Evolutionary conservation across 64 coral and sea anemone species (phyloP).

Genomic region (Actinia equina): DNA sequence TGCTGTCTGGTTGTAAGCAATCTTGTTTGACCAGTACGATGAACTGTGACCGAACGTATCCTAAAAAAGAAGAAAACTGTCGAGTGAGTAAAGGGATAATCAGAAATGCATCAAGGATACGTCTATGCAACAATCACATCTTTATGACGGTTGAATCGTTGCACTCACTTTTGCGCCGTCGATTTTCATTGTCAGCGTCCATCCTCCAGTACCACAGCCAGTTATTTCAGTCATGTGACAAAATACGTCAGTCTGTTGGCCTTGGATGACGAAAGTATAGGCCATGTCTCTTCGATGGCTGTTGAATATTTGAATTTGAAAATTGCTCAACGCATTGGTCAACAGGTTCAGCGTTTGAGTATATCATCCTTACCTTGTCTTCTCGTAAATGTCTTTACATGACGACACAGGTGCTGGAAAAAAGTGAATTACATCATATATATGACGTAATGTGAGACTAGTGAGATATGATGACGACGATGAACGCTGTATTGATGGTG

Average conservation of each 20-base stretch:
- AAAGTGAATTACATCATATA: neutral
- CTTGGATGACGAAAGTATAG: neutral
- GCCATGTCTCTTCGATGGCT: neutral
- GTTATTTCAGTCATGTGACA: neutral
- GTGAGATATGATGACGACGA: neutral
- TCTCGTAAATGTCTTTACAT: neutral
- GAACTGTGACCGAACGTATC: conserved; percentile 34
- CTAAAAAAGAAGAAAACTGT: neutral
- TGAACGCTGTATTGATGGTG: neutral
- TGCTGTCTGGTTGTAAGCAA: conserved; percentile 37
- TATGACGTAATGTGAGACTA: neutral
- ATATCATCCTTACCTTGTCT: neutral
- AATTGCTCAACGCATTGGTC: neutral
- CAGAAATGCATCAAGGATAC: neutral
- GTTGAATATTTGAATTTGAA: neutral
- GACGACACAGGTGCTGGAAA: neutral
- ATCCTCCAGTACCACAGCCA: conserved; percentile 31
- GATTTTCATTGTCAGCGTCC: conserved; percentile 52
- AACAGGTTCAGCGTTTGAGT: neutral
- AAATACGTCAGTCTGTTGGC: neutral
- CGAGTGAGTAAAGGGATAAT: neutral
- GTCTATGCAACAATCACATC: neutral
- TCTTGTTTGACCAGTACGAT: conserved; percentile 38
- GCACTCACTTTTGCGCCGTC: conserved; percentile 35
- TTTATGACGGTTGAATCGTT: neutral